Evolutionary conservation across 2,797 vertebrate genomes (phyloP).

Genomic region (Chromobotia macracanthus): DNA sequence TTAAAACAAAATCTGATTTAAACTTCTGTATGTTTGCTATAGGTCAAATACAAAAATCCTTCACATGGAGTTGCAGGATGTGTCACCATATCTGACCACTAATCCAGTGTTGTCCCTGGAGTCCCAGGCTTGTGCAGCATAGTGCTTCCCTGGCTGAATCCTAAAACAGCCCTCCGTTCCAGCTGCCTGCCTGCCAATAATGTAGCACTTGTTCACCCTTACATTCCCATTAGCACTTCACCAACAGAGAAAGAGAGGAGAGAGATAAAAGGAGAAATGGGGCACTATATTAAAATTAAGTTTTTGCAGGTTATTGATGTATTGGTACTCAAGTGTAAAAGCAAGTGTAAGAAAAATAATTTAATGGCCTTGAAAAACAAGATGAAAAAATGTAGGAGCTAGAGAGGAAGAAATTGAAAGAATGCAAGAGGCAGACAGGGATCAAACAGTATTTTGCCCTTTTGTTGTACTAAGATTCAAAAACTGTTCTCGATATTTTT

Average conservation of each 20-base stretch:
- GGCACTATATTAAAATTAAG: conserved; percentile 31
- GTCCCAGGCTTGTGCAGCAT: conserved; percentile 55
- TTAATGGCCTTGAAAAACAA: conserved; percentile 9
- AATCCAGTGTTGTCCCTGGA: conserved; percentile 50
- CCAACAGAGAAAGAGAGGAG: conserved; percentile 37
- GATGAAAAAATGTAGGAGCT: conserved; percentile 6
- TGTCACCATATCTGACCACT: conserved; percentile 47
- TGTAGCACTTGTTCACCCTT: conserved; percentile 62
- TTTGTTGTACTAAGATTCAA: conserved; percentile 23
- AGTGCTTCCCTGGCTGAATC: conserved; percentile 57
- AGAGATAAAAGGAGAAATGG: conserved; percentile 13
- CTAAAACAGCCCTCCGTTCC: conserved; percentile 56
- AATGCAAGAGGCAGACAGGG: conserved; percentile 23
- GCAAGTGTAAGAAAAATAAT: conserved; percentile 10
- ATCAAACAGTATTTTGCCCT: conserved; percentile 27
- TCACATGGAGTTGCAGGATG: conserved; percentile 36
- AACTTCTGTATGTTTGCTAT: background rate
- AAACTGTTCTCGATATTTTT: background rate
- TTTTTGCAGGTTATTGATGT: conserved; percentile 27
- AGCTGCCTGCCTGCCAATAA: conserved; percentile 67
- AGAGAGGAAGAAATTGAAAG: conserved; percentile 2
- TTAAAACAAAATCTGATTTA: background rate
- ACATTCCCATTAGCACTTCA: conserved; percentile 57
- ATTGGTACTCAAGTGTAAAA: conserved; percentile 5
- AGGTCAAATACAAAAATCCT: conserved; percentile 6